Evolutionary conservation across 2,888 invertebrate species (phyloP), one percentile per base, ranked within the genome.

Genomic region (Leucophenga montana): DNA sequence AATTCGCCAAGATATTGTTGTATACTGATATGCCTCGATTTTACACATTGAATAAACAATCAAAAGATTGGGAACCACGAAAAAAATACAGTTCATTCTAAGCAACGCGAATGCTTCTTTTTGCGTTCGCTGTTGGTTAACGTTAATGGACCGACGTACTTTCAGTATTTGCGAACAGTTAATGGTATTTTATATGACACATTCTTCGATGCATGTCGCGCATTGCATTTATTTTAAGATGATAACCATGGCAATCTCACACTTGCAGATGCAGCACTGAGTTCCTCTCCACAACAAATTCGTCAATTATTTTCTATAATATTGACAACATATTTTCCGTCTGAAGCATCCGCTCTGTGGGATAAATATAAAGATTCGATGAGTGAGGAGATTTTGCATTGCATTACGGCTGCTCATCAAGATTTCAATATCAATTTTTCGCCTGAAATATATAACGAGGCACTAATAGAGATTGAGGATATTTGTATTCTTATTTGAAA

Each of bases 1-100:
- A 33, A 64, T 64, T 64, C 31, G 50, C 64, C 9, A 46, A 31
- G 22, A 64, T 13, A n/a, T 64, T 48, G 5, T 2, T 48, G 64
- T 64, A 27, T 64, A 22, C 11, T 48, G 64, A 20, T 31, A 6
- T 46, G 13, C 46, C 46, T 4, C 13, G 67, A 54, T 82, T 80
- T 78, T 83, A 76, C 67, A 84, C 81, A 70, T 84, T 78, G 79
- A 79, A 83, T 73, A 71, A 70, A 71, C 77, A 78, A 68, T 46
- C 46, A 75, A 77, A 69, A 83, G 79, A 73, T 85, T 78, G 59
- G 69, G 78, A 75, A 75, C 80, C 64, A 77, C 82, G 31, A 80
- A 78, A 73, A 6, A 68, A 86, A 85, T 73, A 72, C 85, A 73
- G 84, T 86, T n/a, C 82, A 85, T 84, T 80, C 84, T 53, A 85